phyloP scores from a whole-genome alignment of 1,140 invertebrate species.

The Chrysopa pallens region DNA sequence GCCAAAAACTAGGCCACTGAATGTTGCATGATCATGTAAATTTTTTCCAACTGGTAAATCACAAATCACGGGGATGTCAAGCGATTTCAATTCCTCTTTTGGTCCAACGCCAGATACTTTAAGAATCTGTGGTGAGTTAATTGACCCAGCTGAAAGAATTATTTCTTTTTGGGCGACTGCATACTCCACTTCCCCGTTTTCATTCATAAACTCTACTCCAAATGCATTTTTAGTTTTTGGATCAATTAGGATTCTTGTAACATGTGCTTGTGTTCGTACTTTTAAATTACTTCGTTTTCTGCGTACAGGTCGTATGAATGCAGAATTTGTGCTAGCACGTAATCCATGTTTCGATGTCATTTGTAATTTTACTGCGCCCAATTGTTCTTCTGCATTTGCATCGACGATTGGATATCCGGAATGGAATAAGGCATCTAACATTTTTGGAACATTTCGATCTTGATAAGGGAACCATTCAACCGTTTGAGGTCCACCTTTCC shows the following conservation, averaged over 20 bases:
- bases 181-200: constrained; percentile 24
- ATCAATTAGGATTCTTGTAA: constrained; percentile 56
- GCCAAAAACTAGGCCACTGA: constrained; percentile 33
- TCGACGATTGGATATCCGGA: constrained; percentile 31
- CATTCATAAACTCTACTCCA: constrained; percentile 41
- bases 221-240: constrained; percentile 39
- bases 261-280: constrained; percentile 47
- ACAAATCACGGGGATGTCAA: constrained; percentile 31
- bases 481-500: constrained; percentile 33
- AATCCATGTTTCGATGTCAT: constrained; percentile 37
- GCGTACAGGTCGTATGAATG: constrained; percentile 52
- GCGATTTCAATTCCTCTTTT: constrained; percentile 31
- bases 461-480: constrained; percentile 40
- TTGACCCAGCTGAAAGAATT: constrained; percentile 46
- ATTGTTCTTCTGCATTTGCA: constrained; percentile 30
- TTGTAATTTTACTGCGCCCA: constrained; percentile 37
- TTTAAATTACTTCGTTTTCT: constrained; percentile 48
- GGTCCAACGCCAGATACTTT: constrained; percentile 62
- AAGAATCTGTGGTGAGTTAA: constrained; percentile 53
- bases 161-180: constrained; percentile 46
- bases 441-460: constrained; percentile 30
- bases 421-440: constrained; percentile 16
- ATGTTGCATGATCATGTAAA: constrained; percentile 54
- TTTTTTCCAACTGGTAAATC: constrained; percentile 53
- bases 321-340: constrained; percentile 49